Base-by-base conservation (phyloP, 2,797 vertebrate genomes). In the Pipistrellus kuhlii region DNA sequence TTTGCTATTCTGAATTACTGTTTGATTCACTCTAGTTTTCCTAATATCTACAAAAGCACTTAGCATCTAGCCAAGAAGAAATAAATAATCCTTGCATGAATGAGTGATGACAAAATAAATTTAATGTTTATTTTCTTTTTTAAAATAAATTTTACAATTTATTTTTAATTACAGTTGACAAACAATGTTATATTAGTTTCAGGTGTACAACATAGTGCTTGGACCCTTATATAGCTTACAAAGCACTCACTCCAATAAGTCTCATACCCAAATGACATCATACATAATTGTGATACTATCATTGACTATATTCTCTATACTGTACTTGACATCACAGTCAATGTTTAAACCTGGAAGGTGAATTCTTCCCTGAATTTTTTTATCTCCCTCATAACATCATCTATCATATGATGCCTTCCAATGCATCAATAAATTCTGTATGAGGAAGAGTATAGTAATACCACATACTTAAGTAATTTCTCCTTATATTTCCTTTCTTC, bases 401-500 rank as follows among this genome's bases (percentile, higher is more conserved):
- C 30, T 1, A 8, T 21, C 1, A 12, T 35, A 18, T 91, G 21
- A 68, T 68, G 15, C 5, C 13, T 75, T 14, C 1, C 35, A 77
- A 59, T 30, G 5, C n/a, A 32, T 55, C 20, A 85, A 9, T 32
- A 86, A 35, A 57, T 41, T 64, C 13, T 81, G 0, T 69, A 46
- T 14, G 27, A 80, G 10, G 1, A 81, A 72, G 7, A 0, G 0
- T n/a, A 30, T 14, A 10, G 7, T 30, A 51, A 25, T 48, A 68
- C 13, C 20, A 27, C 44, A 10, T 44, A 20, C 66, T 66, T 83
- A 6, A 23, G 18, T 38, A n/a, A 6, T 87, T 53, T 53, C 20
- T 0, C 5, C 2, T 15, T 57, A 0, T 1, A 0, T 85, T 51
- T 23, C 18, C 32, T 68, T 41, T 23, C 66, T 32, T n/a, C 9